Evolutionary conservation across 1,140 invertebrate species (phyloP), one percentile per base, ranked within the genome.

Genomic region (Coenobita brevimanus): DNA sequence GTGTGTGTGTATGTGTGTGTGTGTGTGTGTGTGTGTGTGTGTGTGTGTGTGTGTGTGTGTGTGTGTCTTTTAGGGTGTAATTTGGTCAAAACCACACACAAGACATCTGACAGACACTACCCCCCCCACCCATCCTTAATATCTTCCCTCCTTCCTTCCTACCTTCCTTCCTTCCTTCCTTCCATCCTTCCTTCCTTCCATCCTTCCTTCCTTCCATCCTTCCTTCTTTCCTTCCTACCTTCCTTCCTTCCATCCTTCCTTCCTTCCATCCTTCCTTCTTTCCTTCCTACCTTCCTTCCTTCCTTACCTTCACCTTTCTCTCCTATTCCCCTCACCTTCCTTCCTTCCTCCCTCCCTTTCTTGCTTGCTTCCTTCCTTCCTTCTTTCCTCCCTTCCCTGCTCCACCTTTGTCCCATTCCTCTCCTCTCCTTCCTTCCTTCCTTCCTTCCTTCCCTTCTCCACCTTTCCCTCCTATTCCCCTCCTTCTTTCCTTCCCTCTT

Each of bases 1-100:
- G n/a, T n/a, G n/a, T n/a, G n/a, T n/a, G n/a, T n/a, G n/a, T n/a
- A n/a, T n/a, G n/a, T n/a, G n/a, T n/a, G n/a, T n/a, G n/a, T 13
- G 8, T 24, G 24, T 24, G 13, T 8, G 24, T 67, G 6, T 30
- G 64, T 67, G 27, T 67, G 27, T 30, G 27, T 67, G 64, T n/a
- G 64, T 30, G 15, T 67, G 64, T 67, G 64, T 67, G 64, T 67
- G 64, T 67, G 64, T 67, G 64, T 67, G 64, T 67, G 64, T 67
- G 64, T 67, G 64, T 67, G 64, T 67, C 13, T 67, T 13, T 13
- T n/a, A n/a, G 13, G 54, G n/a, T n/a, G 54, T 13, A 10, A 57
- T n/a, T 13, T n/a, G n/a, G 10, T 13, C 54, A 57, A 10, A 57
- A 10, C 13, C 54, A 57, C 54, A 57, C 54, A 57, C 54, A 57